Evolutionary conservation across 2,113 vertebrate species (phyloP).

Genomic region (Chroicocephalus ridibundus): DNA sequence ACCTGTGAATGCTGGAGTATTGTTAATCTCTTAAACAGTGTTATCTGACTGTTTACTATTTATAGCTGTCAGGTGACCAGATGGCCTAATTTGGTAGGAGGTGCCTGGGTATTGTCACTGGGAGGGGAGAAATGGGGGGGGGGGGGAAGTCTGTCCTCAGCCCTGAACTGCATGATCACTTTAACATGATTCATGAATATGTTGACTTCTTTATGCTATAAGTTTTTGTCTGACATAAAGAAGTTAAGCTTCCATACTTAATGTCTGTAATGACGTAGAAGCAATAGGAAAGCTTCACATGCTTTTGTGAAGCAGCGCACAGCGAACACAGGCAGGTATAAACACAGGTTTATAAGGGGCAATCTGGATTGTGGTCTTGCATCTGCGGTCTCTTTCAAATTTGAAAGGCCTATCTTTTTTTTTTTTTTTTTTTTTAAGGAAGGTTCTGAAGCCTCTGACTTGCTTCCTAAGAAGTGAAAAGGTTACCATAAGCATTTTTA

Average conservation of each 20-base stretch:
- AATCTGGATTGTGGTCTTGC: neutral
- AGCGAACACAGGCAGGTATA: accelerated
- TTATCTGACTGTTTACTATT: neutral
- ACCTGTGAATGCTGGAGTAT: neutral
- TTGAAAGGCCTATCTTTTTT: neutral
- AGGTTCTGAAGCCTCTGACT: neutral
- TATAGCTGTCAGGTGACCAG: neutral
- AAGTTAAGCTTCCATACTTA: neutral
- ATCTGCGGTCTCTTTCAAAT: neutral
- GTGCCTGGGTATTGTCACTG: neutral
- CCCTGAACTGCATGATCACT: neutral
- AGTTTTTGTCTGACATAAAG: neutral
- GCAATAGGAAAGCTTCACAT: neutral
- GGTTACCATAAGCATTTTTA: neutral
- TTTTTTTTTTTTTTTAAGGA: neutral
- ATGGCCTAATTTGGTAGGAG: neutral
- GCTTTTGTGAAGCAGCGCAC: neutral
- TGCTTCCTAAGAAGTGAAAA: neutral
- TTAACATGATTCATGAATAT: neutral
- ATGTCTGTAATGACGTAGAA: neutral
- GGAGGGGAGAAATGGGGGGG: neutral
- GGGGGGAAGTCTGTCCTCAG: neutral
- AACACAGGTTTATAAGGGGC: neutral
- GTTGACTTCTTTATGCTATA: neutral
- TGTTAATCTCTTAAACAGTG: neutral